Percentiles rank a stretch among this genome's conserved stretches.
Conservation (phyloP, 2,113 vertebrate species). For the Hiodon tergisus region DNA sequence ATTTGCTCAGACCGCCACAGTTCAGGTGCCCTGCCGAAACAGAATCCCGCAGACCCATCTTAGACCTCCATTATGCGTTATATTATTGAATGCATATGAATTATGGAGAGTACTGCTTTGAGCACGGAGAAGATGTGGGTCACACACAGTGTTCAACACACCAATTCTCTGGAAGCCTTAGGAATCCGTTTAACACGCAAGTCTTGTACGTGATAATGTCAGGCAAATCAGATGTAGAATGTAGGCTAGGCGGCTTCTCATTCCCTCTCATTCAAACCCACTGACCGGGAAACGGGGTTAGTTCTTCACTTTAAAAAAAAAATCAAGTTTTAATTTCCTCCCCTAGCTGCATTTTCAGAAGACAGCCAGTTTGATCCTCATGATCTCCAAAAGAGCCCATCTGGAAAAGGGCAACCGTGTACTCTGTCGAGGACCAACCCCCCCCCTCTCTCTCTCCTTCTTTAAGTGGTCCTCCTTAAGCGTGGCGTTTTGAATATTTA, state of each 20-base stretch:
- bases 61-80: neutral
- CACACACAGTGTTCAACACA: neutral
- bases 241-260: no score
- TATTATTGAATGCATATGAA: neutral
- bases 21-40: neutral
- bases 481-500: neutral
- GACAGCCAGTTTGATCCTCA: neutral
- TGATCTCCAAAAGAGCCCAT: neutral
- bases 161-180: neutral
- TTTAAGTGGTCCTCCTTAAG: neutral
- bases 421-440: no score
- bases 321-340: neutral
- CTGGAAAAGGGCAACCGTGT: slow-evolving; percentile 2
- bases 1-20: neutral
- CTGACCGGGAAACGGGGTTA: no score
- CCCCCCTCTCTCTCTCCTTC: neutral
- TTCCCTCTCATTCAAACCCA: neutral
- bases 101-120: neutral
- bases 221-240: no score
- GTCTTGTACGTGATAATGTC: neutral
- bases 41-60: neutral
- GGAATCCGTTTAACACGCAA: neutral
- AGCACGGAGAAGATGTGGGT: neutral
- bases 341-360: neutral
- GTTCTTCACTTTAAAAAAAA: no score